Evolutionary conservation across 1,140 invertebrate genomes (phyloP).

Genomic region (Bombus pascuorum): DNA sequence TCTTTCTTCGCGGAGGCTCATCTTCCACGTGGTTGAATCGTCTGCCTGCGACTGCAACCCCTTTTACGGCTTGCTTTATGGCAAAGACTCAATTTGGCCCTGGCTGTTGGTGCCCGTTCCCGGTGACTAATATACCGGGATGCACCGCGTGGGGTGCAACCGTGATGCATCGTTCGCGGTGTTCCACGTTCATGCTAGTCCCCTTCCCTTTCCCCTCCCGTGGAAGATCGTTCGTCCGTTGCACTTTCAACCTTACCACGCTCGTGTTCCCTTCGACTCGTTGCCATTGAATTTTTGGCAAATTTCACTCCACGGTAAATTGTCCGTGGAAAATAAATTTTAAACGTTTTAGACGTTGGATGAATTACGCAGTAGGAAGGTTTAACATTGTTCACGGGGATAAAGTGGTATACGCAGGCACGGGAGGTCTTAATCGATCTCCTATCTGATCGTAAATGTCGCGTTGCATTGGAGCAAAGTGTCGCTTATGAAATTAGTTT

Average conservation of each 20-base stretch:
- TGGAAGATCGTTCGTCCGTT: background rate
- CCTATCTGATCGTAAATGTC: slow-evolving; percentile 11
- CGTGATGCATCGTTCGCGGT: slow-evolving; percentile 72
- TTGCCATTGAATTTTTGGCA: background rate
- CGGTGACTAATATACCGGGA: slow-evolving; percentile 74
- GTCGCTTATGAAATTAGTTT: slow-evolving; percentile 25
- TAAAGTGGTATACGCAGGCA: background rate
- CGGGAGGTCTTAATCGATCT: slow-evolving; percentile 11
- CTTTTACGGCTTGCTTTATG: slow-evolving; percentile 80
- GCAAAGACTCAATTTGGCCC: slow-evolving; percentile 81
- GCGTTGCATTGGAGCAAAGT: slow-evolving; percentile 8
- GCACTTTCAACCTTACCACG: too few species aligned
- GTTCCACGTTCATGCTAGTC: slow-evolving; percentile 44
- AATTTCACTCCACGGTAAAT: background rate
- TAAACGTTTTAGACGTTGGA: background rate
- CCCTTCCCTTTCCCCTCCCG: background rate
- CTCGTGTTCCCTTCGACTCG: too few species aligned
- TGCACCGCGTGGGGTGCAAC: slow-evolving; percentile 67
- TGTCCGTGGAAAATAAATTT: too few species aligned
- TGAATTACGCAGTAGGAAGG: background rate
- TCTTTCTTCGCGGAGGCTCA: slow-evolving; percentile 34
- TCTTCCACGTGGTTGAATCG: slow-evolving; percentile 56
- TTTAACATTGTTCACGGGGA: background rate
- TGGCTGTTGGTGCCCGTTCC: slow-evolving; percentile 68
- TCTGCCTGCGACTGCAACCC: slow-evolving; percentile 66